Base-by-base conservation (phyloP, 2,888 invertebrate species). In the Tipula helvola region DNA sequence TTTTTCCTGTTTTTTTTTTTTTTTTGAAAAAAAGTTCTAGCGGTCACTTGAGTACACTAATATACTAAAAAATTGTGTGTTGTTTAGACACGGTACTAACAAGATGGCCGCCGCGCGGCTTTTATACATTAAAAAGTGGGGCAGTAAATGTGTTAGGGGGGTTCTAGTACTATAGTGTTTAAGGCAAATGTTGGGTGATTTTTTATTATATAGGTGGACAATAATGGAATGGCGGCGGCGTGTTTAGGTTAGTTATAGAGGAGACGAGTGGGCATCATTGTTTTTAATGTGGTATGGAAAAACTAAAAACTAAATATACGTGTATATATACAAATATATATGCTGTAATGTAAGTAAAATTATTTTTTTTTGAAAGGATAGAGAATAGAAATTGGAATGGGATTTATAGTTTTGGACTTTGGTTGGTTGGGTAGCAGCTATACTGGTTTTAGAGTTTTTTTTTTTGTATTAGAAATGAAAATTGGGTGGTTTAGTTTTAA, bases 91-190 rank as follows among this genome's bases (percentile, higher is more conserved):
- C 87, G 86, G 86, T 86, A 41, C 83, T 86, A 86, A 86, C 87
- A 88, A 88, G 88, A 88, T 88, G 88, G 88, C 88, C 87, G 88
- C 87, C 87, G 88, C 71, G 71, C 88, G 88, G 86, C 52, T 57
- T 36, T 44, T 86, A 18, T 71, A 71, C 71, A 71, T 71, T 71
- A 71, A 71, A 71, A 71, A 71, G 71, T 71, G 71, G 71, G 71
- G 71, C 71, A 71, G 71, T 71, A 71, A 71, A 71, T 71, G 71
- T 71, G 71, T 71, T 71, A 28, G 86, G 86, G 42, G 86, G 86
- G 13, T 86, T 42, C 71, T 71, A 71, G 28, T 71, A 8, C 71
- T 16, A 16, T 71, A 71, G 71, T 71, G 71, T 71, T 71, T 71
- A 71, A 71, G 71, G 71, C 71, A 71, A 28, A 71, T 71, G 71